These are phyloP conservation scores for Poeciliopsis gracilis DNA, from an alignment of 2,797 vertebrate genomes.

Conservation along the genomic window DNA sequence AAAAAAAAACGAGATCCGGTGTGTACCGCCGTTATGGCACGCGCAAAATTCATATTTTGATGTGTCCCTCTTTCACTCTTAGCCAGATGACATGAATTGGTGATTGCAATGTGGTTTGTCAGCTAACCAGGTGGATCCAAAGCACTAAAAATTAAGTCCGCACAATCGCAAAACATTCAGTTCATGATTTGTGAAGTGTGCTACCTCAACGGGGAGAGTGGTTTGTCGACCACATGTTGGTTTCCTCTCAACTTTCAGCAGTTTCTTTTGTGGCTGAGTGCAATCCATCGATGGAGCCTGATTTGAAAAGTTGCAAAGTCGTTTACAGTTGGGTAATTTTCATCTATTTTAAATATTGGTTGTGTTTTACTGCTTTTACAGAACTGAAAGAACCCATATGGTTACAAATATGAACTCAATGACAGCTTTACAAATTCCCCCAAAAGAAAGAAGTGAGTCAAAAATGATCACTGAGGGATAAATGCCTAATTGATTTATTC, in stretches of 20 bases:
- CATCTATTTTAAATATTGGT: constrained; percentile 47
- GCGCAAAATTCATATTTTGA: constrained; percentile 67
- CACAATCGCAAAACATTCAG: constrained; percentile 59
- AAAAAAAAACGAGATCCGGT: constrained; percentile 79
- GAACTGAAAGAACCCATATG: constrained; percentile 50
- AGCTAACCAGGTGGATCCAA: constrained; percentile 66
- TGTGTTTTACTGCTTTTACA: constrained; percentile 27
- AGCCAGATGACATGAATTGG: constrained; percentile 65
- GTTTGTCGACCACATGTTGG: constrained; percentile 69
- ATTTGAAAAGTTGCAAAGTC: constrained; percentile 48
- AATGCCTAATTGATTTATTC: constrained; percentile 71
- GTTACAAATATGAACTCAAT: constrained; percentile 16
- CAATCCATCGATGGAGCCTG: constrained; percentile 49
- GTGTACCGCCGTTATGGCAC: constrained; percentile 49
- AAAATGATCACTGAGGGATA: constrained; percentile 39
- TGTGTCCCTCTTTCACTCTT: constrained; percentile 73
- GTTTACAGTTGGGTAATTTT: constrained; percentile 53
- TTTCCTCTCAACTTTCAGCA: constrained; percentile 75
- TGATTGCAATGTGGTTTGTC: constrained; percentile 63
- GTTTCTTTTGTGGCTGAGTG: constrained; percentile 73
- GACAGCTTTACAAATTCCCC: constrained; percentile 43
- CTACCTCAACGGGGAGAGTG: constrained; percentile 75
- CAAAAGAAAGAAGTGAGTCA: constrained; percentile 38
- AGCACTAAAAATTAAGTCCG: constrained; percentile 39
- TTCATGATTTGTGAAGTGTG: constrained; percentile 67